Evolutionary conservation across 2,113 vertebrate genomes (phyloP).

Genomic region (Chaetura pelagica): DNA sequence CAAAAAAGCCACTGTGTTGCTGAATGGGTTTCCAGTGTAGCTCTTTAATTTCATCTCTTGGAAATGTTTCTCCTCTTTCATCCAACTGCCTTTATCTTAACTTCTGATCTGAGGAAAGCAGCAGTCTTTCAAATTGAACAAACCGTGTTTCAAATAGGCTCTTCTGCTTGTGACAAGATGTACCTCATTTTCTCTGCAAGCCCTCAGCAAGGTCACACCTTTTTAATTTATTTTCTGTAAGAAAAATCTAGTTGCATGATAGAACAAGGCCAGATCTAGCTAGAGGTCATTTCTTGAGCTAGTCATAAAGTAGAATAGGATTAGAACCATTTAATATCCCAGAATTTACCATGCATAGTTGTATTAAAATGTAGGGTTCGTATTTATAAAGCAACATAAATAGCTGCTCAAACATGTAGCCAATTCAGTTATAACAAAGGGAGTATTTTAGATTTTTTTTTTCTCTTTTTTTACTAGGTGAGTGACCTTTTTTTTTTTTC

Average conservation of each 20-base stretch:
- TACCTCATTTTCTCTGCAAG: conserved; percentile 93
- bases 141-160: conserved; percentile 89
- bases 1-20: conserved; percentile 77
- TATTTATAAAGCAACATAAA: conserved; percentile 25
- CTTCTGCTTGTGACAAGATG: conserved; percentile 92
- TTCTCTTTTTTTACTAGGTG: neutral
- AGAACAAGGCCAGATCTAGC: conserved; percentile 89
- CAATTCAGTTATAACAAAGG: neutral
- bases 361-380: conserved; percentile 15
- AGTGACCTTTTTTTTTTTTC: neutral
- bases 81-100: conserved; percentile 84
- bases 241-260: conserved; percentile 81
- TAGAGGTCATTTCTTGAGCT: conserved; percentile 92
- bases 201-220: conserved; percentile 96
- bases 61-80: conserved; percentile 85
- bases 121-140: conserved; percentile 93
- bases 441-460: neutral
- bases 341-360: conserved; percentile 68
- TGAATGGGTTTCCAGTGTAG: conserved; percentile 87
- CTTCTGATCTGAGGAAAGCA: conserved; percentile 81
- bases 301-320: conserved; percentile 84
- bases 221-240: conserved; percentile 95
- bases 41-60: conserved; percentile 89
- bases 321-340: conserved; percentile 76
- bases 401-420: neutral